Base-by-base conservation (phyloP, 2,888 invertebrate genomes). In the Tipula helvola region DNA sequence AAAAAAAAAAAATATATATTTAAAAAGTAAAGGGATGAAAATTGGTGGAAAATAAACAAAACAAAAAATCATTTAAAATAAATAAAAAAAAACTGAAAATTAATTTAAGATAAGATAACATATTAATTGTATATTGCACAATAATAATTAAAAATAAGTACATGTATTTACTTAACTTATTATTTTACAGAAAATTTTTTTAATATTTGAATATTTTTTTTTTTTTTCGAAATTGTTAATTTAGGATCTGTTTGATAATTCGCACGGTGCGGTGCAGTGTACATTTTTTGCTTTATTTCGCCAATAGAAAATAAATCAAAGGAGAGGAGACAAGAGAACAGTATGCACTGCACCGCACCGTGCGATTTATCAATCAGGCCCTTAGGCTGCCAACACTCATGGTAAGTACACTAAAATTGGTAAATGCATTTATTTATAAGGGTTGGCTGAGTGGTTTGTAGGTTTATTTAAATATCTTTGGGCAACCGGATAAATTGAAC, bases 91-190 rank as follows among this genome's bases (percentile, higher is more conserved):
- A 85, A 42, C 18, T 18, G 18, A 85, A 85, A 85, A 85, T 42
- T 85, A 85, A 85, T 85, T 84, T 85, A 85, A 85, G 85, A 85
- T 85, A 85, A 85, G 85, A 85, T 85, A 85, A 85, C 85, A 85
- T 85, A 85, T 85, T 85, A 85, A 85, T 85, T 85, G 85, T 85
- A 85, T 85, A 85, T 85, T 85, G 85, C 85, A 85, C 85, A 85
- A 85, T 85, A 85, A 85, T 85, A 85, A 85, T 85, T 85, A 85
- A 85, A 85, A 85, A 85, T 85, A 85, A 85, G 85, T 85, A 85
- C 85, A 85, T 85, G 85, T 85, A 85, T 85, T 85, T 85, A 85
- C 85, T 85, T 85, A 85, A 85, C 42, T 85, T 85, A 85, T 85
- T 85, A 85, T 85, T 85, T 85, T 85, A 84, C 84, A 84, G 84